phyloP scores from a whole-genome alignment of 2,888 invertebrate species.

The Dilophus febrilis region DNA sequence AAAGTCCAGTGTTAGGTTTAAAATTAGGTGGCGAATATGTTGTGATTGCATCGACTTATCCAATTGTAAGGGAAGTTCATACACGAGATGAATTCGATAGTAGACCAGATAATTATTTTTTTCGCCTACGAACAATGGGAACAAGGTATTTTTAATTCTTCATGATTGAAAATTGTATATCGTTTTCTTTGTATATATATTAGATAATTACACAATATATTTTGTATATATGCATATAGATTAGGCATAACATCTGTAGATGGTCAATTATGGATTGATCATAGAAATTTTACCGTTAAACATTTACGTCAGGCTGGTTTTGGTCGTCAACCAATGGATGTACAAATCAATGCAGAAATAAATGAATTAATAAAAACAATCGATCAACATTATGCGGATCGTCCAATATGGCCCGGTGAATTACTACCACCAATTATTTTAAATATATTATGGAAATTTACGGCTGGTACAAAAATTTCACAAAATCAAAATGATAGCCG shows the following conservation, averaged over 20 bases:
- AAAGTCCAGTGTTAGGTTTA: slow-evolving; percentile 37
- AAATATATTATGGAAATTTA: slow-evolving; percentile 46
- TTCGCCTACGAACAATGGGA: slow-evolving; percentile 44
- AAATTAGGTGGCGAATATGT: slow-evolving; percentile 36
- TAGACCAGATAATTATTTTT: slow-evolving; percentile 47
- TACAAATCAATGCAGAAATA: slow-evolving; percentile 38
- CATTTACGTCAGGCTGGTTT: slow-evolving; percentile 38
- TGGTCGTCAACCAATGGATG: slow-evolving; percentile 36
- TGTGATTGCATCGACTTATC: slow-evolving; percentile 36
- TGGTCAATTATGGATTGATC: slow-evolving; percentile 37
- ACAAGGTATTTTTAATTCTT: slow-evolving; percentile 24
- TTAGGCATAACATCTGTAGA: slow-evolving; percentile 39
- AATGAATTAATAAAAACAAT: slow-evolving; percentile 25
- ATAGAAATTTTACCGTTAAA: slow-evolving; percentile 36
- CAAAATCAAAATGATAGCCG: slow-evolving; percentile 21
- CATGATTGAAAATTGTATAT: too few species aligned
- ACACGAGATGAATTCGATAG: slow-evolving; percentile 41
- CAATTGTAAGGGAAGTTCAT: slow-evolving; percentile 35
- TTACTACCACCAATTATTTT: slow-evolving; percentile 39
- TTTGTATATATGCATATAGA: slow-evolving; percentile 9
- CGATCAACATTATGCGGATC: slow-evolving; percentile 11
- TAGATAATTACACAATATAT: background rate
- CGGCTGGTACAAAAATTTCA: slow-evolving; percentile 32
- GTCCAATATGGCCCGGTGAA: slow-evolving; percentile 22
- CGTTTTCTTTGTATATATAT: background rate